These are phyloP conservation scores for Stictocephala bisonia DNA, from an alignment of 2,888 invertebrate species.

Conservation along the genomic window DNA sequence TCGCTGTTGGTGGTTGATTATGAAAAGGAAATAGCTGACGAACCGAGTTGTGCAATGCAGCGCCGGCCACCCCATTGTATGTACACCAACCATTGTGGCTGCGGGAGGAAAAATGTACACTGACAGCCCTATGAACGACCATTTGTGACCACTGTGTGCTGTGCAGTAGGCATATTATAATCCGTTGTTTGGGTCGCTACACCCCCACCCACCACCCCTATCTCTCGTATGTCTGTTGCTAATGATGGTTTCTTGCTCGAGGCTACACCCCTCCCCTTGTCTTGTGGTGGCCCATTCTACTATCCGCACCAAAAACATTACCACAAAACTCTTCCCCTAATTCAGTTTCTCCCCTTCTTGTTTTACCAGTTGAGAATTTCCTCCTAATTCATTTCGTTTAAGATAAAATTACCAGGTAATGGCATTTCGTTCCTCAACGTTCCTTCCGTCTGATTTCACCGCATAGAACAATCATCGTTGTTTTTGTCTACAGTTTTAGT, in stretches of 20 bases:
- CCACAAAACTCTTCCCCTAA: slow-evolving; percentile 22
- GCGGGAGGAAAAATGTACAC: too few relatives aligned
- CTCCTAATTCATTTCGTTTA: slow-evolving; percentile 31
- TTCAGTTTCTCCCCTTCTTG: slow-evolving; percentile 35
- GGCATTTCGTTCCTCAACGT: slow-evolving; percentile 30
- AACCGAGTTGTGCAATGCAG: too few relatives aligned
- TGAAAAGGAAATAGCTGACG: background rate
- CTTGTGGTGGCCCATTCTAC: background rate
- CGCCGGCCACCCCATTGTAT: background rate
- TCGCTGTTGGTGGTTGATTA: too few relatives aligned
- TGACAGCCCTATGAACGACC: slow-evolving; percentile 14
- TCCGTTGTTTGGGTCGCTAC: background rate
- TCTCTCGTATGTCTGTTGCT: slow-evolving; percentile 30
- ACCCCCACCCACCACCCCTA: slow-evolving; percentile 1
- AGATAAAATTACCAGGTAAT: slow-evolving; percentile 33
- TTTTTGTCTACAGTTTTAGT: too few relatives aligned
- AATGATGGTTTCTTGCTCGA: slow-evolving; percentile 46
- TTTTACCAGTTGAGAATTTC: slow-evolving; percentile 34
- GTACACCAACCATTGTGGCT: background rate
- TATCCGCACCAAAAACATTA: background rate
- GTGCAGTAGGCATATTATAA: slow-evolving; percentile 21
- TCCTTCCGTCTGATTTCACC: too few relatives aligned
- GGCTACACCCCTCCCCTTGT: slow-evolving; percentile 21
- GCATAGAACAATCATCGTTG: too few relatives aligned
- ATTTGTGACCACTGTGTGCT: slow-evolving; percentile 21